phyloP scores from a whole-genome alignment of 2,797 vertebrate species.

The Chanos chanos region DNA sequence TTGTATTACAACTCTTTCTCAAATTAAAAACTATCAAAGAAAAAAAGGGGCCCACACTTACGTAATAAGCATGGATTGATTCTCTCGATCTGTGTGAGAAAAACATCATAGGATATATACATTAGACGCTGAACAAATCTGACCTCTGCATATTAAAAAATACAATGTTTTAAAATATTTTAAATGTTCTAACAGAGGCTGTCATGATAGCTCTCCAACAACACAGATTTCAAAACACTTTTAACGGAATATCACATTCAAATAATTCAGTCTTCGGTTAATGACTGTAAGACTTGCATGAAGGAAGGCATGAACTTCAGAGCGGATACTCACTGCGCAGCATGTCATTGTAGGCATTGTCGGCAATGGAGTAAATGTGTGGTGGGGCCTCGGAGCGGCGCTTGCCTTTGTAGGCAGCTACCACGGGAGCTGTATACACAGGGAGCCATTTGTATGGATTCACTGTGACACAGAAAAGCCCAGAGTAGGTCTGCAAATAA shows the following conservation, averaged over 20 bases:
- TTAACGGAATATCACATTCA: no score
- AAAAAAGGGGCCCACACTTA: conserved; percentile 72
- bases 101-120: not conserved
- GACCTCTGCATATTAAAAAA: not conserved
- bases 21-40: no score
- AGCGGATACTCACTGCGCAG: conserved; percentile 79
- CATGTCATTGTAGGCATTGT: conserved; percentile 92
- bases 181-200: no score
- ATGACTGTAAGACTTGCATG: no score
- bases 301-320: not conserved
- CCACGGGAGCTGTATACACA: conserved; percentile 81
- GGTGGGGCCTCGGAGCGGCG: conserved; percentile 82
- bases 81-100: conserved; percentile 81
- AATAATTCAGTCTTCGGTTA: no score
- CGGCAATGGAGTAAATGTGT: conserved; percentile 88
- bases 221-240: no score
- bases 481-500: conserved; percentile 93
- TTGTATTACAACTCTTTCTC: no score
- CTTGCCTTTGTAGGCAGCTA: conserved; percentile 88
- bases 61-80: conserved; percentile 98
- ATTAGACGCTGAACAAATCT: no score
- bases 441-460: conserved; percentile 96
- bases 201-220: no score
- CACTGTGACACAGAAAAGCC: conserved; percentile 90
- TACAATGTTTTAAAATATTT: no score